Percentiles rank a stretch among this genome's conserved stretches.
These are phyloP conservation scores for Dasyurus viverrinus DNA, from an alignment of 2,113 vertebrate species.

Conservation along the genomic window DNA sequence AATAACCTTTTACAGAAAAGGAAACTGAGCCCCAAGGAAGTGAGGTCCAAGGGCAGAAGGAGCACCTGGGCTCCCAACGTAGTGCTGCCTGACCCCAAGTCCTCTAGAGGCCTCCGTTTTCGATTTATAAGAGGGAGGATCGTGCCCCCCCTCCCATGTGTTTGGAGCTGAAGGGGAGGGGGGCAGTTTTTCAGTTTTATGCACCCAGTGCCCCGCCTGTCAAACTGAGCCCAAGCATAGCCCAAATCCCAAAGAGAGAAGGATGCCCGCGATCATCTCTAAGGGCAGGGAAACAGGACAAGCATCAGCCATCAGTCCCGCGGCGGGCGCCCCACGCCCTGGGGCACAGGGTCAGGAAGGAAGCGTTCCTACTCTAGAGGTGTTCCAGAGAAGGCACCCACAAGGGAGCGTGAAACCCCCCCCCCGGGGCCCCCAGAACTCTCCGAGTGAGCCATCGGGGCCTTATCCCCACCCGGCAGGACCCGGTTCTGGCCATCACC, in stretches of 20 bases:
- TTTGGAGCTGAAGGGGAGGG: background rate
- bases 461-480: too few species aligned
- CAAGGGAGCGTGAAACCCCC: too few species aligned
- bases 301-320: too few species aligned
- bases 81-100: background rate
- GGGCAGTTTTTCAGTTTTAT: background rate
- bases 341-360: too few species aligned
- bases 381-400: too few species aligned
- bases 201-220: too few species aligned
- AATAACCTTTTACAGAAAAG: background rate
- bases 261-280: background rate
- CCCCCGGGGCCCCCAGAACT: too few species aligned
- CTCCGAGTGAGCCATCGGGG: too few species aligned
- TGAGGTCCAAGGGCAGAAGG: background rate
- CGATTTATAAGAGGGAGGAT: background rate
- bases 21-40: background rate
- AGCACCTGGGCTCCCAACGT: background rate
- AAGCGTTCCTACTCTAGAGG: too few species aligned
- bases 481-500: too few species aligned
- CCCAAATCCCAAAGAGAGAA: background rate
- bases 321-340: too few species aligned
- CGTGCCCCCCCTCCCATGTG: too few species aligned
- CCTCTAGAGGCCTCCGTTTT: background rate
- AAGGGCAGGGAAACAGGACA: background rate
- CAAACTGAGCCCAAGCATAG: background rate